Conservation (phyloP, 1,140 invertebrate species). For the Gerris buenoi region DNA sequence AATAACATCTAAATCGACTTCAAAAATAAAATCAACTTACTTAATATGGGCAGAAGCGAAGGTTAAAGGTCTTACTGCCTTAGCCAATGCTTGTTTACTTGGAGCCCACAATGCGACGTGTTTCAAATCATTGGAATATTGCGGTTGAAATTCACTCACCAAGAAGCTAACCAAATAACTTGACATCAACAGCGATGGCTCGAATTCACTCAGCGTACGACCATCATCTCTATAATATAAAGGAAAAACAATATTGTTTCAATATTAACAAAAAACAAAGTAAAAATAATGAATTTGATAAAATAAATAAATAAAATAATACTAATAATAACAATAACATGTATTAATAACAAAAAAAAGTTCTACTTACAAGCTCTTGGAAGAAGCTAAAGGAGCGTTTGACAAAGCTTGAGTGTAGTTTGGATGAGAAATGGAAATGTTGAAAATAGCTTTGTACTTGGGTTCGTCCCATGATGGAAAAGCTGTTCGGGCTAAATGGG, state of each 20-base stretch:
- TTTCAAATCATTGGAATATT: background rate
- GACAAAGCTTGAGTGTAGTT: conserved; percentile 14
- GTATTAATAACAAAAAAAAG: background rate
- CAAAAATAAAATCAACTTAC: background rate
- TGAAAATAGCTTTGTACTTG: conserved; percentile 41
- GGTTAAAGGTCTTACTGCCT: conserved; percentile 5
- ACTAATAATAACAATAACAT: background rate
- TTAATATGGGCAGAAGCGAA: background rate
- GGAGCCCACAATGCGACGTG: conserved; percentile 5
- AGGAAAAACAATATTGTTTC: no score
- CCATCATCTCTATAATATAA: conserved; percentile 11
- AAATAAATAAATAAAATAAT: no score
- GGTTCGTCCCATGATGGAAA: conserved; percentile 59
- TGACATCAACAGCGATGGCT: conserved; percentile 51
- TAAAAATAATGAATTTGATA: no score
- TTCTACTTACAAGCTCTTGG: background rate
- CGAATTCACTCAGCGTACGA: conserved; percentile 35
- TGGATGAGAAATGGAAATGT: conserved; percentile 17
- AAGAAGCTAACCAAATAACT: conserved; percentile 59
- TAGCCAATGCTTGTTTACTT: background rate
- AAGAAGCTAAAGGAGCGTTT: conserved; percentile 21
- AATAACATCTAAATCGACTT: no score
- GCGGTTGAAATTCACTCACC: conserved; percentile 36
- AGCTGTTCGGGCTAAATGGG: conserved; percentile 42
- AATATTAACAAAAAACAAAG: no score